Evolutionary conservation across 2,888 invertebrate genomes (phyloP).

Genomic region (Protophormia terraenovae): DNA sequence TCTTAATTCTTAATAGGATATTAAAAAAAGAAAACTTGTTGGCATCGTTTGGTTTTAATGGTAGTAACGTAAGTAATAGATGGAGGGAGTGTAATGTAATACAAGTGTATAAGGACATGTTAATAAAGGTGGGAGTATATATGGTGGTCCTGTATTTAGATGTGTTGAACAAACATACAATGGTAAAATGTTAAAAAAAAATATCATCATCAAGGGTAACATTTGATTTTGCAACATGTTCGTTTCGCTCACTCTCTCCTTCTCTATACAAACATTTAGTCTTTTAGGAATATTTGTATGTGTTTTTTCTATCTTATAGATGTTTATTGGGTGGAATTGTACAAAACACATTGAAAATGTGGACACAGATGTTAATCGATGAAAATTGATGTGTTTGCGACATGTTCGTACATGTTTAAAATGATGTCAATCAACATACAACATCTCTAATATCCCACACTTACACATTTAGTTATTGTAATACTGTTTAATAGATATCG

Average conservation of each 20-base stretch:
- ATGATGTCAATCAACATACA: conserved; percentile 62
- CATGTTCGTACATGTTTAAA: conserved; percentile 72
- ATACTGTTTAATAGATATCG: too few species aligned
- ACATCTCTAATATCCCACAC: conserved; percentile 19
- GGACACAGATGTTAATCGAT: conserved; percentile 70
- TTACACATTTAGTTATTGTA: too few species aligned
- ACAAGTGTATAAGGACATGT: not conserved
- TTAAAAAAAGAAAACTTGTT: conserved; percentile 43
- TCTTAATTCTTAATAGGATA: not conserved
- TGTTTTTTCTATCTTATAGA: not conserved
- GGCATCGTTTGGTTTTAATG: conserved; percentile 25
- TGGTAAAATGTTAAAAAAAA: conserved; percentile 18
- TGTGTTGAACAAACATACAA: not conserved
- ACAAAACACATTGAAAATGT: conserved; percentile 10
- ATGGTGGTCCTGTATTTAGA: not conserved
- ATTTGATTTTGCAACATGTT: conserved; percentile 59
- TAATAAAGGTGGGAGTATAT: not conserved
- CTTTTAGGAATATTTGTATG: not conserved
- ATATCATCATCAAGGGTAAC: conserved; percentile 59
- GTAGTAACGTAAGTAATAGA: not conserved
- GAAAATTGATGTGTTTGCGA: conserved; percentile 80
- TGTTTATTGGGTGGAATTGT: not conserved
- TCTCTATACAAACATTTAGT: not conserved
- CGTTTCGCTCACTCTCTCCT: not conserved
- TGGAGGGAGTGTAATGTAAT: not conserved